A percentile compares a stretch with the other conserved stretches of the same genome.
Conservation (phyloP, 2,797 vertebrate species). For the Gallinago stenura region DNA sequence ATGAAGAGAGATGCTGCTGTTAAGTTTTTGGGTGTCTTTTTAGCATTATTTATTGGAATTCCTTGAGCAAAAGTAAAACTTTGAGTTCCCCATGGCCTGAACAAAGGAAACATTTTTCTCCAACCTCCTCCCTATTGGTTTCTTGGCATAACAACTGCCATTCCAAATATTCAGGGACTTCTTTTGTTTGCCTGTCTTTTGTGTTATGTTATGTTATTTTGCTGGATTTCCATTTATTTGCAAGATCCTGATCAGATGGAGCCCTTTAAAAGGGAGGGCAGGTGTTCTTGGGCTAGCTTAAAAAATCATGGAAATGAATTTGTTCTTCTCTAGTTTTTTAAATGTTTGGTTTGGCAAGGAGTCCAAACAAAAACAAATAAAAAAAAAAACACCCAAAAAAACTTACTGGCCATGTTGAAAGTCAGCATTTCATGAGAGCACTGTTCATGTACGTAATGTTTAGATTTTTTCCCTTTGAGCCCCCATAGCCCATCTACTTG, state of each 20-base stretch:
- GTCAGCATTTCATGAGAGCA: background rate
- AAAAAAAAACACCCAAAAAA: too few relatives aligned
- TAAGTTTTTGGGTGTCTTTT: background rate
- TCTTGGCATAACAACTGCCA: background rate
- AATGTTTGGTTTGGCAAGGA: background rate
- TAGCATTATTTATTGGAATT: background rate
- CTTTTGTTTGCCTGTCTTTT: background rate
- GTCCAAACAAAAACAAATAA: background rate
- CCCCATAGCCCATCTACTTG: background rate
- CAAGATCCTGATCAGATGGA: background rate
- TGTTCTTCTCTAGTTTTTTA: background rate
- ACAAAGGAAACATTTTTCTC: background rate
- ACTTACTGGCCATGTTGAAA: background rate
- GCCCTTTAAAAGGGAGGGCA: background rate
- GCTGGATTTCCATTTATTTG: background rate
- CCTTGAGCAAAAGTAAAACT: background rate
- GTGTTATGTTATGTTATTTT: background rate
- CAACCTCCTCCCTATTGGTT: background rate
- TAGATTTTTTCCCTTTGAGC: background rate
- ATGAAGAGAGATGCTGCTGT: background rate
- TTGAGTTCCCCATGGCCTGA: background rate
- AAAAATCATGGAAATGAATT: background rate
- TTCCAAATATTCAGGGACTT: background rate
- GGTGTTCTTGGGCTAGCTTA: background rate
- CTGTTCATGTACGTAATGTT: fast-evolving